Percentiles rank a stretch among this genome's conserved stretches.
phyloP scores from a whole-genome alignment of 2,888 invertebrate genomes.

The Xanthia icteritia region DNA sequence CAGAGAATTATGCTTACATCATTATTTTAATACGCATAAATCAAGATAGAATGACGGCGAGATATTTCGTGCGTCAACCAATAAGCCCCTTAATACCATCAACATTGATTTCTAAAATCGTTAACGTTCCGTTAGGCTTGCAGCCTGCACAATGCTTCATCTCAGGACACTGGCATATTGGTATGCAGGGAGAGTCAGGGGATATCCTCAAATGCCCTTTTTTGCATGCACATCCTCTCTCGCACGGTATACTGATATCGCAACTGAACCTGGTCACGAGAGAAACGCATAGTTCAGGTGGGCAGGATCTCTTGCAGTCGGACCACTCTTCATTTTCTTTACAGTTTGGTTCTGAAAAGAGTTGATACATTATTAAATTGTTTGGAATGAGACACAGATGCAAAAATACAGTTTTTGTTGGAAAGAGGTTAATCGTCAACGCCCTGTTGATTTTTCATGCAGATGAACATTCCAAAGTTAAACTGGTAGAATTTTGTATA shows the following conservation, averaged over 20 bases:
- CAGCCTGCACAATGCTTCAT: background rate
- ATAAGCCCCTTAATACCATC: background rate
- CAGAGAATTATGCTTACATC: background rate
- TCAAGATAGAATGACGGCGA: background rate
- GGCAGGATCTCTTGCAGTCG: conserved; percentile 8
- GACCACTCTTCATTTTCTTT: conserved; percentile 9
- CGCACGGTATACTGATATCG: background rate
- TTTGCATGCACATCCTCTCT: background rate
- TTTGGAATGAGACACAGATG: background rate
- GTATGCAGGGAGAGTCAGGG: background rate
- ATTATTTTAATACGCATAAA: background rate
- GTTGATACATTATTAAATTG: background rate
- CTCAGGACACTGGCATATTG: background rate
- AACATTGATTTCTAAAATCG: background rate
- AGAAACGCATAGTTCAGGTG: too few species aligned
- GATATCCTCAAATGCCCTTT: background rate
- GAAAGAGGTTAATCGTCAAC: background rate
- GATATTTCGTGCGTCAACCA: background rate
- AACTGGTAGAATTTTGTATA: too few species aligned
- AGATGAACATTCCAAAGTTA: too few species aligned
- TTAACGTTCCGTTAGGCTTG: background rate
- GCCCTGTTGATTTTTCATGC: background rate
- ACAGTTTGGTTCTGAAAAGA: conserved; percentile 6
- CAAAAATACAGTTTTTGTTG: background rate
- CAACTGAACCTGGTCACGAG: background rate